Conservation (phyloP, 2,888 invertebrate genomes). For the Dasysyrphus tricinctus region DNA sequence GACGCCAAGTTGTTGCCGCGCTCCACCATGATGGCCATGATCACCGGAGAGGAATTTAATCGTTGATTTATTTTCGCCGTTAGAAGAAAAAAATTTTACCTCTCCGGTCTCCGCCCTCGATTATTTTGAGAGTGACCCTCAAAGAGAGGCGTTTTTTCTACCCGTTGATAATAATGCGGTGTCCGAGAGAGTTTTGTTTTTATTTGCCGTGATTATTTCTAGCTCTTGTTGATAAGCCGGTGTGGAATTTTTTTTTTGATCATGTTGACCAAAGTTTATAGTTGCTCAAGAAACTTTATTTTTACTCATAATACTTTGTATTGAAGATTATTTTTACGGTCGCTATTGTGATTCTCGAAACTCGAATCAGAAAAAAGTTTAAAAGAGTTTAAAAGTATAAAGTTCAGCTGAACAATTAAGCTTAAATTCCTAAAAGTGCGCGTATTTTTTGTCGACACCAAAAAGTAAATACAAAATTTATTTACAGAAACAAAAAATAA, state of each 20-base stretch:
- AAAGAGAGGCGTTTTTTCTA: neutral
- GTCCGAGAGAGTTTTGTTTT: constrained; percentile 16
- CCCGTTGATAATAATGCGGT: constrained; percentile 15
- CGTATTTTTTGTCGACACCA: neutral
- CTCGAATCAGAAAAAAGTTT: neutral
- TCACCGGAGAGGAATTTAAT: constrained; percentile 59
- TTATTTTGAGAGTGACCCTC: neutral
- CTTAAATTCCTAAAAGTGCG: constrained; percentile 1
- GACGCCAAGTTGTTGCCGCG: constrained; percentile 9
- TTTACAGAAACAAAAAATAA: constrained; percentile 23
- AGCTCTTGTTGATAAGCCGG: constrained; percentile 60
- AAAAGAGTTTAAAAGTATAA: neutral
- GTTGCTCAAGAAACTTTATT: constrained; percentile 9
- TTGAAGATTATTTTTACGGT: neutral
- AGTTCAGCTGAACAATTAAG: constrained; percentile 16
- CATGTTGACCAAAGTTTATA: constrained; percentile 20
- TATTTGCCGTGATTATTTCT: constrained; percentile 33
- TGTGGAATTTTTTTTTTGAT: constrained; percentile 41
- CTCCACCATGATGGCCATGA: constrained; percentile 30
- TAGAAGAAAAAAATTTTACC: neutral
- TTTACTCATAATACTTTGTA: neutral
- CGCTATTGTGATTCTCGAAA: neutral
- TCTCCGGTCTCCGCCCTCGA: neutral
- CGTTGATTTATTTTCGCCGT: constrained; percentile 41
- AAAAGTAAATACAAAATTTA: neutral